These are phyloP conservation scores for Channallabes apus DNA, from an alignment of 2,797 vertebrate genomes.

Conservation along the genomic window DNA sequence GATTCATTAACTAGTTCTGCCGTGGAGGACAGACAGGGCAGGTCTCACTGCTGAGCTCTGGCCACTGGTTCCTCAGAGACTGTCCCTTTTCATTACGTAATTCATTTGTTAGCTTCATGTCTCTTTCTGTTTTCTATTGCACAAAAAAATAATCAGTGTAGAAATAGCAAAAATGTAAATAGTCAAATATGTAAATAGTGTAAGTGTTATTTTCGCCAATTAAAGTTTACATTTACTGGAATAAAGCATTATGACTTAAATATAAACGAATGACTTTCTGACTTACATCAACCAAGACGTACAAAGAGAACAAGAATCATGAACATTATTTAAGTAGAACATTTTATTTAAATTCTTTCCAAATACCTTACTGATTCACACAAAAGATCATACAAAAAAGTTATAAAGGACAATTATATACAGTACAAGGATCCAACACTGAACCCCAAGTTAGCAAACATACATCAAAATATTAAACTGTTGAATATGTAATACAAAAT, in stretches of 20 bases:
- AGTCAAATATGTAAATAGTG: background rate
- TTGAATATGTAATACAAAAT: background rate
- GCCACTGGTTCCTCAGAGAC: slow-evolving; percentile 24
- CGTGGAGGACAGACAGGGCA: slow-evolving; percentile 1
- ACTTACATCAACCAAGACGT: background rate
- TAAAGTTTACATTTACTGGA: background rate
- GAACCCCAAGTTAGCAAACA: background rate
- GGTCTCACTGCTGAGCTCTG: slow-evolving; percentile 6
- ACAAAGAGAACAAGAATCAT: background rate
- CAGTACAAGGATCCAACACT: background rate
- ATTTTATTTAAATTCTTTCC: background rate
- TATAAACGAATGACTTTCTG: background rate
- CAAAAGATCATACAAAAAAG: background rate
- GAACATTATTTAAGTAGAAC: background rate
- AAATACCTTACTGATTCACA: background rate
- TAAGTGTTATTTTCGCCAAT: background rate
- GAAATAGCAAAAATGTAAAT: background rate
- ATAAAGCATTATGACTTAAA: no score
- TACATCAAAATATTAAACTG: background rate
- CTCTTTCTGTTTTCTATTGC: slow-evolving; percentile 33
- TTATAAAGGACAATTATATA: background rate
- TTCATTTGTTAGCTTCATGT: slow-evolving; percentile 35
- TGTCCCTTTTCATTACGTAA: slow-evolving; percentile 54
- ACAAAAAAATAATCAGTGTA: background rate
- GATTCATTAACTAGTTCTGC: slow-evolving; percentile 59